Evolutionary conservation across 2,797 vertebrate species (phyloP), one percentile per base, ranked within the genome.

Genomic region (Emydoidea blandingii): DNA sequence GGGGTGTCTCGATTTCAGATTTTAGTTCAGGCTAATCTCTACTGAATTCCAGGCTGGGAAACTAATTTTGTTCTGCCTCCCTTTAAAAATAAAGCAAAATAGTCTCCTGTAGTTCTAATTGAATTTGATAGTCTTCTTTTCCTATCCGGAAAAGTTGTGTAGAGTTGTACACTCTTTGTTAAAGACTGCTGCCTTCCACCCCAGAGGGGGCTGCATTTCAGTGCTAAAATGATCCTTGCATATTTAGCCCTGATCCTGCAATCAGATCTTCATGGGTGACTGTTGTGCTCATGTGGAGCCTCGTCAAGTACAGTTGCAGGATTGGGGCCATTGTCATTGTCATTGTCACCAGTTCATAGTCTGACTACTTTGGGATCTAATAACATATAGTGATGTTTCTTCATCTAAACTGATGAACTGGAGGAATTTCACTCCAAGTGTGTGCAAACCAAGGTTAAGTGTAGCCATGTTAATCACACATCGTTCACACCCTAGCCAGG

Each of bases 391-490:
- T 47, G 12, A 49, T 72, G n/a, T 72, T 72, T 72, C 4, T 49
- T 1, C 53, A 83, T 18, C 87, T 3, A 4, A 12, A 57, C 49
- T 56, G 11, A 7, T 2, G n/a, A 65, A 25, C 1, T 74, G 49
- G 49, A 18, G 21, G 54, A 82, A 5, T 29, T 25, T 25, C 0
- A 5, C 2, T 1, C 8, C 16, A 86, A 74, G 37, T 0, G 1
- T 4, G 4, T 0, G 0, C 3, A 21, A 56, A 21, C 31, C 0
- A 0, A 37, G 14, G 53, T 50, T 2, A n/a, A 85, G 16, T 4
- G 5, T 37, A 0, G 2, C 27, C 76, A n/a, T 25, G 49, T 12
- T 50, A 3, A 12, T 2, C 41, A 25, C 27, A 49, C 14, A 29
- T 29, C 1, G 0, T 6, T 4, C 18, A 5, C 15, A 19, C 18